Evolutionary conservation across 2,888 invertebrate genomes (phyloP), one percentile per base, ranked within the genome.

Genomic region (Eilema griseolum): DNA sequence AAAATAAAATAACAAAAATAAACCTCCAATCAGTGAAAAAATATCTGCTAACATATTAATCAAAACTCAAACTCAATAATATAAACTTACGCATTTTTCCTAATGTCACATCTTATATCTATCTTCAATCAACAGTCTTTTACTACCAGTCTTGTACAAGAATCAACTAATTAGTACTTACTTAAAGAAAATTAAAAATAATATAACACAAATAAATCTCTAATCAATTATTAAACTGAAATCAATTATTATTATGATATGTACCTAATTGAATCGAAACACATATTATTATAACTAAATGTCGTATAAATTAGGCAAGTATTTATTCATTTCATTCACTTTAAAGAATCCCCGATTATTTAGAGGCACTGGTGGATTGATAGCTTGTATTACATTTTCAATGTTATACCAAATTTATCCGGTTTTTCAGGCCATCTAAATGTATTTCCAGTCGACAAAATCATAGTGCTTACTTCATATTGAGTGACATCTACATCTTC

Each of bases 361-460:
- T 14, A 59, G 14, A 24, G 7, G 11, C 12, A 57, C 2, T 16
- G 66, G 57, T 7, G 10, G 16, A 33, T 23, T 37, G 11, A 59
- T 66, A 3, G 16, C 20, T 23, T 66, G 37, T 11, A 66, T 37
- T 3, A 66, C 8, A 20, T 57, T 14, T 14, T 33, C 5, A 4
- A 16, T 8, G 2, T 69, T 69, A 67, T 67, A 74, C 56, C 65
- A 72, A 57, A 74, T 72, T 74, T 72, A 69, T 75, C 72, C 26
- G 75, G 70, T 41, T 61, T 62, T 28, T 75, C 64, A 60, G 70
- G 75, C 70, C 75, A 75, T 71, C 67, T 70, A 67, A 72, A 75
- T 28, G 72, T 56, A 67, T 72, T 72, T 64, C 75, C 71, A 56
- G 71, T 70, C 56, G 70, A 66, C 67, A 69, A 71, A 61, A 63